Conservation (phyloP, 2,888 invertebrate genomes). For the Tiliacea citrago region DNA sequence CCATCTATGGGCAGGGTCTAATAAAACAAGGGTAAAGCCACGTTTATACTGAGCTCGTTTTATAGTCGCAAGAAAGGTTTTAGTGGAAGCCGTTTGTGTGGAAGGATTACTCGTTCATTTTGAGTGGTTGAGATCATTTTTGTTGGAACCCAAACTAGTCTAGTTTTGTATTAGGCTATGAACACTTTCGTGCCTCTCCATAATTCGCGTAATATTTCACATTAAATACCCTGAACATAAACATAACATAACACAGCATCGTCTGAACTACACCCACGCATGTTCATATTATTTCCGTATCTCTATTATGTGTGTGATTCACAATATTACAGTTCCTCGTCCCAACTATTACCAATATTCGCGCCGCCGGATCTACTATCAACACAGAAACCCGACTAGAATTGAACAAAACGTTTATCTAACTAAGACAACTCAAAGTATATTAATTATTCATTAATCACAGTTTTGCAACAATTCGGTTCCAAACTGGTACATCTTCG, state of each 20-base stretch:
- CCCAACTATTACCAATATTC: slow-evolving; percentile 56
- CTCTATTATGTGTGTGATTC: slow-evolving; percentile 9
- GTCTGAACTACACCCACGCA: neutral
- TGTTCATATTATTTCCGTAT: slow-evolving; percentile 7
- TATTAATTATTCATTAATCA: slow-evolving; percentile 66
- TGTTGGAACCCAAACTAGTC: slow-evolving; percentile 49
- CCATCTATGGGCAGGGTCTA: slow-evolving; percentile 75
- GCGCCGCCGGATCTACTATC: slow-evolving; percentile 42
- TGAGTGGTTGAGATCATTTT: slow-evolving; percentile 68
- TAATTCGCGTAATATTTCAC: neutral
- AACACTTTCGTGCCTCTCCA: neutral
- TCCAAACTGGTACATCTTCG: slow-evolving; percentile 31
- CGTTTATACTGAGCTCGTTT: slow-evolving; percentile 77
- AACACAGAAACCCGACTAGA: slow-evolving; percentile 50
- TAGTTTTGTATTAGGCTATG: slow-evolving; percentile 40
- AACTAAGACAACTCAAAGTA: slow-evolving; percentile 54
- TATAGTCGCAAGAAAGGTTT: slow-evolving; percentile 74
- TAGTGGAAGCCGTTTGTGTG: slow-evolving; percentile 71
- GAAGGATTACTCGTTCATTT: slow-evolving; percentile 68
- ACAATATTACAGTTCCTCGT: slow-evolving; percentile 27
- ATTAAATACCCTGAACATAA: neutral
- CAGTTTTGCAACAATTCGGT: slow-evolving; percentile 42
- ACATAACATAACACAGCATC: too few species aligned
- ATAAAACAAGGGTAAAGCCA: slow-evolving; percentile 78
- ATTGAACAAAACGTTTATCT: slow-evolving; percentile 58